Evolutionary conservation across 1,140 invertebrate genomes (phyloP).

Genomic region (Meloidogyne hapla): DNA sequence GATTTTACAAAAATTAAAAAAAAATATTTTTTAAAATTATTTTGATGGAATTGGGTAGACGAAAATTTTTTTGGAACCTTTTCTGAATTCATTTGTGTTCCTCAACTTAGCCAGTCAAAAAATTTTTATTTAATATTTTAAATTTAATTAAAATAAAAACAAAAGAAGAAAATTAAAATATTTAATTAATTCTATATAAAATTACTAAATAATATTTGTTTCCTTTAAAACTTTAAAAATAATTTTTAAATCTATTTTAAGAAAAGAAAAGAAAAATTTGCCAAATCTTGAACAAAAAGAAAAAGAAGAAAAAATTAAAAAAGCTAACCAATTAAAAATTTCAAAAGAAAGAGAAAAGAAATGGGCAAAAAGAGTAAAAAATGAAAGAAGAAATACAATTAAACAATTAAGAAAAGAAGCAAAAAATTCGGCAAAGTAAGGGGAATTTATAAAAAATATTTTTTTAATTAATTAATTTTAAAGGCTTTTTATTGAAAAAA

Average conservation of each 20-base stretch:
- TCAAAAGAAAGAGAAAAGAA: constrained; percentile 24
- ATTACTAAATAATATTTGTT: no score
- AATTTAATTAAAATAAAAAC: no score
- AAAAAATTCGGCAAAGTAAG: constrained; percentile 30
- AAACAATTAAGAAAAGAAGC: constrained; percentile 34
- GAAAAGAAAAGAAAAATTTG: neutral
- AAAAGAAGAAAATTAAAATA: no score
- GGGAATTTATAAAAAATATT: neutral
- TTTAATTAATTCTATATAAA: no score
- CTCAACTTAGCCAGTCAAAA: no score
- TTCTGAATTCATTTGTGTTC: no score
- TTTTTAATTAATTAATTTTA: neutral
- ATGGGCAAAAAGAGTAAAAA: constrained; percentile 27
- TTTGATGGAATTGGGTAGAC: no score
- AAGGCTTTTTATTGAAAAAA: constrained; percentile 13
- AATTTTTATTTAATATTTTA: no score
- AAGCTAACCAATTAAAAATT: neutral
- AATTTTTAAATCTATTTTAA: neutral
- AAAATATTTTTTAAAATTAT: no score
- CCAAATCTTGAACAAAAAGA: neutral
- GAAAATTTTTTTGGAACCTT: no score
- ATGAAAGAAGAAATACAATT: constrained; percentile 34
- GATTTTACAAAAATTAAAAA: no score
- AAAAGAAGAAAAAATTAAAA: constrained; percentile 6
- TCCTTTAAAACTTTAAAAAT: no score